Conservation (phyloP, 2,113 vertebrate genomes). For the Hypomesus transpacificus region DNA sequence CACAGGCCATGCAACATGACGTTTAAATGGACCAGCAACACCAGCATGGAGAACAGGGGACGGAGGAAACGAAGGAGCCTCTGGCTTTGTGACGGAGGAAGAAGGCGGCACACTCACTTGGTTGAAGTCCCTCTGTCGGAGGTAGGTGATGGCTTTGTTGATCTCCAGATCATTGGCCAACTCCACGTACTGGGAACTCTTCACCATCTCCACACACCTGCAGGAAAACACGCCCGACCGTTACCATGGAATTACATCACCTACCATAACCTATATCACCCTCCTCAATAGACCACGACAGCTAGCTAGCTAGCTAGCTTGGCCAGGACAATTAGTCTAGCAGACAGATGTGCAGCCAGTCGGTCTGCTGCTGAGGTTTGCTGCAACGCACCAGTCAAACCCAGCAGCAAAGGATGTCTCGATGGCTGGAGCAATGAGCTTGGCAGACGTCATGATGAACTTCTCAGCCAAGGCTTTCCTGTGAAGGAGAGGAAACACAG, state of each 20-base stretch:
- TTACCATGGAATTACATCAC: neutral
- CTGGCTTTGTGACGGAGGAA: neutral
- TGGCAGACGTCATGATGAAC: slow-evolving; percentile 95
- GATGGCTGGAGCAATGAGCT: slow-evolving; percentile 91
- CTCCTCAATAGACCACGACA: too few relatives aligned
- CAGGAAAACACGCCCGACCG: neutral
- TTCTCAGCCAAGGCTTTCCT: slow-evolving; percentile 92
- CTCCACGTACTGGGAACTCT: slow-evolving; percentile 90
- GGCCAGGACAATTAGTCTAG: too few relatives aligned
- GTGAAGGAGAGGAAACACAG: slow-evolving; percentile 14
- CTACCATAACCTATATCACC: neutral
- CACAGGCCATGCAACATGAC: slow-evolving; percentile 1
- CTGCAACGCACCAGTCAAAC: slow-evolving; percentile 87
- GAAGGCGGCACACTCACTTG: slow-evolving; percentile 73
- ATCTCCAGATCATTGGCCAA: slow-evolving; percentile 96
- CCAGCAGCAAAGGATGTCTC: slow-evolving; percentile 89
- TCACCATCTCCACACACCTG: slow-evolving; percentile 96
- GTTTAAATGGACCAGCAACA: neutral
- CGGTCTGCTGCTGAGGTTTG: neutral
- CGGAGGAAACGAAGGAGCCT: neutral
- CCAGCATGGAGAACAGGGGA: slow-evolving; percentile 1
- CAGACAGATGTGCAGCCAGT: too few relatives aligned
- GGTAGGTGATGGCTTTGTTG: slow-evolving; percentile 96
- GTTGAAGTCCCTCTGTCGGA: slow-evolving; percentile 90
- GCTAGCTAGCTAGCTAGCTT: too few relatives aligned